These are phyloP conservation scores for Magallana nippona DNA, from an alignment of 2,888 invertebrate genomes.

Conservation along the genomic window DNA sequence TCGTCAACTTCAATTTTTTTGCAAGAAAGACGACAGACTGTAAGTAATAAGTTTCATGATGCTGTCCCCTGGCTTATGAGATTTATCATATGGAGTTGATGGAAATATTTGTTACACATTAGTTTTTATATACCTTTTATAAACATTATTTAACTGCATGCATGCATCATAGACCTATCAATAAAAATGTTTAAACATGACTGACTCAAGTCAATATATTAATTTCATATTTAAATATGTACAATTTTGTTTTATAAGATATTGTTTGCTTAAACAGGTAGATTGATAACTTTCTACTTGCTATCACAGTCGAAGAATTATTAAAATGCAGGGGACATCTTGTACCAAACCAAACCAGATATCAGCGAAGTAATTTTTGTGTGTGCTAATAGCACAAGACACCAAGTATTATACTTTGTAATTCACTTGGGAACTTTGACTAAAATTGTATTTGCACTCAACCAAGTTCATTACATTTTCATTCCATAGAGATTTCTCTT, in stretches of 20 bases:
- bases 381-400: conserved; percentile 20
- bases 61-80: too few relatives aligned
- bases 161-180: too few relatives aligned
- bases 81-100: too few relatives aligned
- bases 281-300: conserved; percentile 37
- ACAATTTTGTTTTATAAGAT: neutral
- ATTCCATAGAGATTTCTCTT: too few relatives aligned
- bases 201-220: neutral
- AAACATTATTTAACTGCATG: too few relatives aligned
- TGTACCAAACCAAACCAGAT: conserved; percentile 44
- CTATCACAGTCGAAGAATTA: conserved; percentile 44
- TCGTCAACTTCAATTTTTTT: conserved; percentile 70
- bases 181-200: too few relatives aligned
- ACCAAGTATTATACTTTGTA: neutral
- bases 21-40: conserved; percentile 74
- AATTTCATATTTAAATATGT: conserved; percentile 10
- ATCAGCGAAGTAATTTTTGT: conserved; percentile 44
- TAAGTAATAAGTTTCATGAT: conserved; percentile 57
- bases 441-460: too few relatives aligned
- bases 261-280: conserved; percentile 43
- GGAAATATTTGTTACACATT: too few relatives aligned
- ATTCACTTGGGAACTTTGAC: neutral
- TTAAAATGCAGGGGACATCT: conserved; percentile 42
- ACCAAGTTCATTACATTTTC: too few relatives aligned
- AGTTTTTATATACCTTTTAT: too few relatives aligned